Percentiles rank a stretch among this genome's conserved stretches.
Conservation (phyloP, 2,888 invertebrate genomes). For the Troides helena region DNA sequence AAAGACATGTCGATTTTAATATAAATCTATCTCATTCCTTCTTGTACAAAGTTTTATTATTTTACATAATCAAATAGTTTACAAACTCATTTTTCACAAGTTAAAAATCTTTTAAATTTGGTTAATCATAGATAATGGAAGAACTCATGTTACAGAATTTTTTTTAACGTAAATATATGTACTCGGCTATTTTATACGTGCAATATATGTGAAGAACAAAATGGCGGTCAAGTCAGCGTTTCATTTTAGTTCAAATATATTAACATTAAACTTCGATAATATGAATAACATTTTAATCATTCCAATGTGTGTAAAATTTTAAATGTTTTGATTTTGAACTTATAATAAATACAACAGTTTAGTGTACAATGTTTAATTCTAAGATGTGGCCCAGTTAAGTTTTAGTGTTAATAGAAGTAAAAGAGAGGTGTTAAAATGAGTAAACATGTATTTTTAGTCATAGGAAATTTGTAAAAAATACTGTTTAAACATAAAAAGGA, state of each 20-base stretch:
- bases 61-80: neutral
- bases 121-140: neutral
- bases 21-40: conserved; percentile 23
- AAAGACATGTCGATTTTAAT: conserved; percentile 21
- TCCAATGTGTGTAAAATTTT: neutral
- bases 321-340: neutral
- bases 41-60: conserved; percentile 18
- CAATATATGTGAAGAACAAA: neutral
- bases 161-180: neutral
- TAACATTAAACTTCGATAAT: neutral
- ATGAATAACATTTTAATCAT: neutral
- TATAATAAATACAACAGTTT: neutral
- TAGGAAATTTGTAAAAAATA: conserved; percentile 53
- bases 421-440: conserved; percentile 33
- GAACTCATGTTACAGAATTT: neutral
- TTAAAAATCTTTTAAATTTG: neutral
- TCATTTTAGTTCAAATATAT: neutral
- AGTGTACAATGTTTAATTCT: conserved; percentile 21
- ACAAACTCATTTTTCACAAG: neutral
- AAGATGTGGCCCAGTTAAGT: conserved; percentile 23
- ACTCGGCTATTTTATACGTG: neutral
- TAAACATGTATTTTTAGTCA: conserved; percentile 25
- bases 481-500: conserved; percentile 54
- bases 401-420: conserved; percentile 28
- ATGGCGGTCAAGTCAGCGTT: neutral